phyloP scores from a whole-genome alignment of 1,140 invertebrate genomes.

The Procambarus clarkii region DNA sequence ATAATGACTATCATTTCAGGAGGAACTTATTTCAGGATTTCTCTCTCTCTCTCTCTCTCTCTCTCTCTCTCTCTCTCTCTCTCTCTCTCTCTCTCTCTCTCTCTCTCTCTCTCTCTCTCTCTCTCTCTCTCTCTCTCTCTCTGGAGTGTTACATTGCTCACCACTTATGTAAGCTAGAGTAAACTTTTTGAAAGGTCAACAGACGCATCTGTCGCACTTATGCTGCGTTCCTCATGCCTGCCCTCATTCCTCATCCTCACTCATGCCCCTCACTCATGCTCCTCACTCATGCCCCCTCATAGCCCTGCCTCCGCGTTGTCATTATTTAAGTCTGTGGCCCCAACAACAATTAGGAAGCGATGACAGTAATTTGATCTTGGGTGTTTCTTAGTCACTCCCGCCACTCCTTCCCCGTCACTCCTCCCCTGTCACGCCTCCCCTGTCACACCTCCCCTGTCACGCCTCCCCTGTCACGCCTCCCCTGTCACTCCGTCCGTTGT shows the following conservation, averaged over 20 bases:
- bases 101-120: not conserved
- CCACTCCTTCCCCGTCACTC: not conserved
- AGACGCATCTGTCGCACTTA: not conserved
- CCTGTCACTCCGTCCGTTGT: not conserved
- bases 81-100: not conserved
- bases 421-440: not conserved
- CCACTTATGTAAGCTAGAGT: not conserved
- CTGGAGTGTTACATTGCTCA: not conserved
- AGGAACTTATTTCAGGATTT: too few species aligned
- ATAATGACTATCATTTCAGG: too few species aligned
- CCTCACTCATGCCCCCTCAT: not conserved
- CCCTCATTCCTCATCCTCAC: not conserved
- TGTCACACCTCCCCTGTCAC: not conserved
- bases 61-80: not conserved
- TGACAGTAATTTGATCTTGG: slow-evolving; percentile 3
- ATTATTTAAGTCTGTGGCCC: not conserved
- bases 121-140: not conserved
- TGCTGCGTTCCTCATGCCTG: not conserved
- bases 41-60: not conserved
- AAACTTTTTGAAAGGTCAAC: too few species aligned
- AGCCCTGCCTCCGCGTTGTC: not conserved
- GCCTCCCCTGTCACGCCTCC: not conserved
- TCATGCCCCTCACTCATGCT: not conserved
- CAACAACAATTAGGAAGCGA: not conserved
- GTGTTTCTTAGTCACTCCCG: not conserved